Conservation (phyloP, 2,113 vertebrate genomes). For the Saccopteryx bilineata region DNA sequence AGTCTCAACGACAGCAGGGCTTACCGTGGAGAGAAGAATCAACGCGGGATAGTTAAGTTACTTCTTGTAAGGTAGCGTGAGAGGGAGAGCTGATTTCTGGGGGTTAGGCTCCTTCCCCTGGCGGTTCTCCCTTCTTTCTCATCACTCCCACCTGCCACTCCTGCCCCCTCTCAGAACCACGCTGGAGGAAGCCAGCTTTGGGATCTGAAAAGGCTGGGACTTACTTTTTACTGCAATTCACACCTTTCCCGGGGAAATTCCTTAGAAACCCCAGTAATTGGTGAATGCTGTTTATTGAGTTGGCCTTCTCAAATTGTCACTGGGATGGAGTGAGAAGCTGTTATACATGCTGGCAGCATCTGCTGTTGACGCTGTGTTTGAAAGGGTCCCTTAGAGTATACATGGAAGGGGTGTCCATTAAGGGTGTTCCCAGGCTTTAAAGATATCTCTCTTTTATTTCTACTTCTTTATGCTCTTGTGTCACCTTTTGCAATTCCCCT, state of each 20-base stretch:
- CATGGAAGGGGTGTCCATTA: not conserved
- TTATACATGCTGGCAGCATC: not conserved
- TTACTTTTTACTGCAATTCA: constrained; percentile 55
- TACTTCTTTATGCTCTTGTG: not conserved
- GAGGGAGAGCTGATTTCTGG: not conserved
- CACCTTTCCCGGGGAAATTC: constrained; percentile 71
- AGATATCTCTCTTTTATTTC: not conserved
- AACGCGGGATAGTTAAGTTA: constrained; percentile 38
- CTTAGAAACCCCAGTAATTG: constrained; percentile 68
- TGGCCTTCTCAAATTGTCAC: constrained; percentile 61
- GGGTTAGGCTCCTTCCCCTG: not conserved
- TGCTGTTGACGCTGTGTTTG: constrained; percentile 38
- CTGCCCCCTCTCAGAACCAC: not conserved
- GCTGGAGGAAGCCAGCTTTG: constrained; percentile 14
- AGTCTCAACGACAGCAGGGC: not conserved
- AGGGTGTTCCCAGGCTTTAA: not conserved
- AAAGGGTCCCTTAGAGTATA: not conserved
- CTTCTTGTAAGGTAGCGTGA: not conserved
- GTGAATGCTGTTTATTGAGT: constrained; percentile 72
- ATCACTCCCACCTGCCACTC: not conserved
- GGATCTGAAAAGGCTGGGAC: constrained; percentile 16
- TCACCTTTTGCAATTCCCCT: not conserved
- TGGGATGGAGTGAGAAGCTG: constrained; percentile 64
- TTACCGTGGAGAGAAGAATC: not conserved
- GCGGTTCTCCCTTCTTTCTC: not conserved